Conservation (phyloP, 2,113 vertebrate species). For the Antechinus flavipes region DNA sequence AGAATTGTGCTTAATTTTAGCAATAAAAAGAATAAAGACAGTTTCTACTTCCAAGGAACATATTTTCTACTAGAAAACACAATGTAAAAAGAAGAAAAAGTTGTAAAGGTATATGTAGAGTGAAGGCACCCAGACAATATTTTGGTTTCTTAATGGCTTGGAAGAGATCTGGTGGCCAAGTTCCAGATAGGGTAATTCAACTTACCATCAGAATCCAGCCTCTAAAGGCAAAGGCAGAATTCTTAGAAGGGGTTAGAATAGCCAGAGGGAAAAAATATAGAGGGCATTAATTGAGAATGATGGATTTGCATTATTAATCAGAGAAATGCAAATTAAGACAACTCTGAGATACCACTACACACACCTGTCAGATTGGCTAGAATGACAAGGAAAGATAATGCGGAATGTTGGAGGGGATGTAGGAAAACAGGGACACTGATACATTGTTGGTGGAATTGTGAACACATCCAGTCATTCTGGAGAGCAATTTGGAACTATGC, state of each 20-base stretch:
- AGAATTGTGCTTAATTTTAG: not conserved
- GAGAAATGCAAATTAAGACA: too few species aligned
- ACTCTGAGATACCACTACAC: too few species aligned
- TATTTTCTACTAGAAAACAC: not conserved
- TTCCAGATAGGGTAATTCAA: not conserved
- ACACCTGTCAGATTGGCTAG: too few species aligned
- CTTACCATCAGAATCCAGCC: not conserved
- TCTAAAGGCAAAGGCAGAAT: not conserved
- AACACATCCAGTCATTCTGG: too few species aligned
- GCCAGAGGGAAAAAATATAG: not conserved
- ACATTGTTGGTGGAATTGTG: too few species aligned
- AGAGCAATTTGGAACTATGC: too few species aligned
- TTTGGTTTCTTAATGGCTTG: not conserved
- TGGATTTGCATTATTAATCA: not conserved
- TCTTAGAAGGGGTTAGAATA: not conserved
- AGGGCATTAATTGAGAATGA: not conserved
- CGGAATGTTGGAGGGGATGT: too few species aligned
- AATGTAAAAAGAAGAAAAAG: not conserved
- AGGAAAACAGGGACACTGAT: too few species aligned
- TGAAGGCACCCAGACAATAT: not conserved
- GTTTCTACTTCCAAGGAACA: not conserved
- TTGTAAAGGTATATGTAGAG: not conserved
- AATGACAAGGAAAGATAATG: too few species aligned
- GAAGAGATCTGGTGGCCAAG: not conserved
- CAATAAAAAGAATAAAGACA: not conserved